Evolutionary conservation across 2,888 invertebrate genomes (phyloP), one percentile per base, ranked within the genome.

Genomic region (Netelia inedita): DNA sequence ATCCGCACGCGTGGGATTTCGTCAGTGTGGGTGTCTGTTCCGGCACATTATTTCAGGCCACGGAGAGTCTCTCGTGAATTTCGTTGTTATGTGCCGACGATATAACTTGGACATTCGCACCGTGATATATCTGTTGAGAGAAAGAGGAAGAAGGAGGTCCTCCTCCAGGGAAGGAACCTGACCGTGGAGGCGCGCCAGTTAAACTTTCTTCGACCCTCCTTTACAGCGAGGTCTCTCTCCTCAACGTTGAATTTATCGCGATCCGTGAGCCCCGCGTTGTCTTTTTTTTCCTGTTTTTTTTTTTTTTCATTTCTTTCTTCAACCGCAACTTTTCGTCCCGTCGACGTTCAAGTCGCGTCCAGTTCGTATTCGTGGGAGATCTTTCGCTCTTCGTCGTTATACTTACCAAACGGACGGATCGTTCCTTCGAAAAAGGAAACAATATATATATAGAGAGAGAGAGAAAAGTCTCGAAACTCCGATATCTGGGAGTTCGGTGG

Each of bases 121-220:
- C 14, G 23, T 28, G 46, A 61, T 6, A 28, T 61, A 28, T 61
- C 23, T 35, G 19, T 11, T 55, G 63, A 28, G 28, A 28, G 28
- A 28, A 28, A 28, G 28, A 28, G 28, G 28, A 28, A 28, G 28
- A 28, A 28, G 28, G 28, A 43, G 63, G 5, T 79, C 63, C 6
- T 63, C 11, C 53, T 53, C n/a, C 16, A 63, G 50, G 28, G 46
- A 61, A 41, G 46, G 11, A 11, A 43, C 14, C 63, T 23, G 19
- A 16, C 19, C 19, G 63, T 43, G 43, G 41, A 16, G 41, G 50
- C 35, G 61, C 59, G 16, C 23, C 23, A 28, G 73, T 61, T 59
- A 65, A 76, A 82, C 82, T 82, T 82, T 82, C 82, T 78, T 82
- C 82, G 71, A 76, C 57, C 69, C 69, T 69, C 71, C 28, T 76